Percentiles rank a stretch among this genome's conserved stretches.
phyloP scores from a whole-genome alignment of 2,113 vertebrate species.

The Himantopus leucocephalus region DNA sequence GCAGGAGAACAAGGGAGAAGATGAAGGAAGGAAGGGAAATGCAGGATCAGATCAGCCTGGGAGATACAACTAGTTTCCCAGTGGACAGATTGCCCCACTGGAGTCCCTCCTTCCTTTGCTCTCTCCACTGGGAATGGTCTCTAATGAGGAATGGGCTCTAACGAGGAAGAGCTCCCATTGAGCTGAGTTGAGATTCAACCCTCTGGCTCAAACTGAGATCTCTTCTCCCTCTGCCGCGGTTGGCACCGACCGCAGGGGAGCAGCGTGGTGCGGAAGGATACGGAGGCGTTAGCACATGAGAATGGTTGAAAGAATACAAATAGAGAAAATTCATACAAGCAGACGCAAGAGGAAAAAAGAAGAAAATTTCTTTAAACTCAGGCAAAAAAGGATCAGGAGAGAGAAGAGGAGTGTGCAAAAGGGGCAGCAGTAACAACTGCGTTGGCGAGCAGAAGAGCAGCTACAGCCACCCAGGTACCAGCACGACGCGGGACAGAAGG shows the following conservation, averaged over 20 bases:
- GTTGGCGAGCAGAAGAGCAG: background rate
- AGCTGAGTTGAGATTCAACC: background rate
- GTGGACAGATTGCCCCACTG: background rate
- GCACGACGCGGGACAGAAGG: background rate
- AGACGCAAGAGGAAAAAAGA: background rate
- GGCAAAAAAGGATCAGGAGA: background rate
- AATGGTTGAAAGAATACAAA: fast-evolving
- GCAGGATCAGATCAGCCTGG: background rate
- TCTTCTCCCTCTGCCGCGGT: background rate
- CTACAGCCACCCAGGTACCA: background rate
- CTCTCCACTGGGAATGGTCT: background rate
- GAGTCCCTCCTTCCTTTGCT: background rate
- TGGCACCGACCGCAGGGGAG: background rate
- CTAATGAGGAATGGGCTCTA: background rate
- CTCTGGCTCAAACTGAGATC: background rate
- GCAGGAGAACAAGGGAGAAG: background rate
- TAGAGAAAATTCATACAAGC: background rate
- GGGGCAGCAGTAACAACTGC: fast-evolving
- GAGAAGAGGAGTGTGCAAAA: background rate
- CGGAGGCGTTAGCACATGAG: fast-evolving
- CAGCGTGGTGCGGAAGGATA: background rate
- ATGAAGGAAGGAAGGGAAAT: background rate
- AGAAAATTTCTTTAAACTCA: background rate
- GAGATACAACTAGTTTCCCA: background rate
- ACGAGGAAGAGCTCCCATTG: background rate